Evolutionary conservation across 2,113 vertebrate genomes (phyloP), one percentile per base, ranked within the genome.

Genomic region (Petromus typicus): DNA sequence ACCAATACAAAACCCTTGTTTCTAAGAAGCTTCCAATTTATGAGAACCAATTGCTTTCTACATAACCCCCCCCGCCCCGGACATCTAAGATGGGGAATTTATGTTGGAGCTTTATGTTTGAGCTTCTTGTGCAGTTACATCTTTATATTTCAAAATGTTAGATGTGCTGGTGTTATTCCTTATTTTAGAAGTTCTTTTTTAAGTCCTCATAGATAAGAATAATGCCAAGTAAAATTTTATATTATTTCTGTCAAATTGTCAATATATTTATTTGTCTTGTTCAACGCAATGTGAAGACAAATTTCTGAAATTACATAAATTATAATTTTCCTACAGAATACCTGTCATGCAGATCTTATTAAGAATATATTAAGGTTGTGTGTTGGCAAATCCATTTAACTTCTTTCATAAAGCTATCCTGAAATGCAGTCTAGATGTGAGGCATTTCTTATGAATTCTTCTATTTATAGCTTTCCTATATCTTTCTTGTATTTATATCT

Each of bases 221-320:
- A 92, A 66, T 90, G 76, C 12, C 89, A 97, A 51, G 56, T 51
- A 95, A 95, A 96, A 96, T 94, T 96, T 95, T 84, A 85, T 92
- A 95, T 78, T 86, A 94, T 63, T 51, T 13, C 63, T 96, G 59
- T 97, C 92, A 97, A 96, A 85, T 95, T 97, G 95, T 95, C 92
- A 96, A 95, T 91, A 89, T 94, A 96, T 96, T 95, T 96, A 91
- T 97, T 94, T 96, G n/a, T 93, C 45, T 64, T 73, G 45, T 87
- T 96, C 69, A 57, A 95, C 54, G 90, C 64, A 95, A 91, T 91
- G 56, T 75, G 89, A 95, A 95, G 63, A 95, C 43, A 64, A 91
- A 94, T 89, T 90, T 64, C 32, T 91, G 84, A 95, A 97, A 91
- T 96, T 94, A 94, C n/a, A 89, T 84, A 96, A 97, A 92, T 96